Conservation (phyloP, 2,797 vertebrate species). For the Adelosebastes latens region DNA sequence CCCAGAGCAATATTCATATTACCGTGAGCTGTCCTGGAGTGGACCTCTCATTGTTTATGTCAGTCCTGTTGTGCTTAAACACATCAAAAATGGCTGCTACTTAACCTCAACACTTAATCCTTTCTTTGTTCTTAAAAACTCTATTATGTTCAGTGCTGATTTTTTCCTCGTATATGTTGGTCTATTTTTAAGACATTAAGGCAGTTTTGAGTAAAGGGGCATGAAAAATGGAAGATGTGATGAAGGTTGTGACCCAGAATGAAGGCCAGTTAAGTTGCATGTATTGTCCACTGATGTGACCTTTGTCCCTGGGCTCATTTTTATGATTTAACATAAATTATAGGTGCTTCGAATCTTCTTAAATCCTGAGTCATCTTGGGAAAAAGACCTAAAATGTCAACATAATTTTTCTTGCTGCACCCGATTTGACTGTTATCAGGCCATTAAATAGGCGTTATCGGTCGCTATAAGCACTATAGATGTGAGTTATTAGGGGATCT, state of each 20-base stretch:
- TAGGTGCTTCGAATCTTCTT: neutral
- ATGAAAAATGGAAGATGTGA: conserved; percentile 47
- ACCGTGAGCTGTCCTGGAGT: conserved; percentile 67
- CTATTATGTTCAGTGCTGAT: neutral
- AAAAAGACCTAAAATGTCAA: conserved; percentile 1
- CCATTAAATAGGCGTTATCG: too few species aligned
- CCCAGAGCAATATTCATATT: conserved; percentile 81
- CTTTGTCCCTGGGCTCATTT: conserved; percentile 1
- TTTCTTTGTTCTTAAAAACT: conserved; percentile 12
- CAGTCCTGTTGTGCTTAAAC: conserved; percentile 63
- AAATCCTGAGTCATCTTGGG: neutral
- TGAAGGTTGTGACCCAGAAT: conserved; percentile 54
- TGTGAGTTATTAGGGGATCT: too few species aligned
- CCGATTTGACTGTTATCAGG: too few species aligned
- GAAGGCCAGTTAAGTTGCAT: neutral
- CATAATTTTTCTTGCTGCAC: conserved; percentile 22
- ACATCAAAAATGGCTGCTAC: conserved; percentile 42
- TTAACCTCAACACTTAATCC: conserved; percentile 37
- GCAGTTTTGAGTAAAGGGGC: conserved; percentile 15
- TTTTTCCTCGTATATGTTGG: neutral
- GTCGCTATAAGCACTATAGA: too few species aligned
- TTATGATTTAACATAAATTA: conserved; percentile 36
- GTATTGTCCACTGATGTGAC: conserved; percentile 24
- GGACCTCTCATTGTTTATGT: conserved; percentile 78
- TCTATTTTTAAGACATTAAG: conserved; percentile 54